A percentile compares a stretch with the other conserved stretches of the same genome.
Conservation (phyloP, 2,888 invertebrate genomes). For the Phalera bucephala region DNA sequence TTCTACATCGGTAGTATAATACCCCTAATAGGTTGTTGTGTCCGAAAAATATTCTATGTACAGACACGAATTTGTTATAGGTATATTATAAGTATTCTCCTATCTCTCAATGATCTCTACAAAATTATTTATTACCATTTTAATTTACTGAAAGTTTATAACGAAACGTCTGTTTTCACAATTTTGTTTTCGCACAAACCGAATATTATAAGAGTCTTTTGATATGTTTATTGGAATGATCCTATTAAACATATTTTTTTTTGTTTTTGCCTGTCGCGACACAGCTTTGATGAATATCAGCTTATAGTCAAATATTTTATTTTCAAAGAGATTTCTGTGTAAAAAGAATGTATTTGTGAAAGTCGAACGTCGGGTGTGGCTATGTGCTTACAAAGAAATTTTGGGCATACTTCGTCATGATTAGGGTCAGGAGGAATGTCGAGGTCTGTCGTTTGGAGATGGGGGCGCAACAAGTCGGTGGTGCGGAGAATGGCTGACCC, state of each 20-base stretch:
- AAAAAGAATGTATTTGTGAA: constrained; percentile 2
- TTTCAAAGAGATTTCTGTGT: background rate
- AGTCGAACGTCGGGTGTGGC: background rate
- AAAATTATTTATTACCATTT: too few relatives aligned
- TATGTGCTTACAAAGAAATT: background rate
- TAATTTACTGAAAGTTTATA: too few relatives aligned
- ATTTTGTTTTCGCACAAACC: too few relatives aligned
- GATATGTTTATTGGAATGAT: background rate
- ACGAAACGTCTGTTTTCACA: too few relatives aligned
- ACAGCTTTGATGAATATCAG: background rate
- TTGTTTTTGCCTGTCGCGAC: background rate
- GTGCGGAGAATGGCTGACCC: background rate
- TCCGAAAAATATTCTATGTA: too few relatives aligned
- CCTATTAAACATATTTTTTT: background rate
- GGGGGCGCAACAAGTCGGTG: background rate
- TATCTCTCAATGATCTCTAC: too few relatives aligned
- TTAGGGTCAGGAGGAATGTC: background rate
- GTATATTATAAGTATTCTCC: too few relatives aligned
- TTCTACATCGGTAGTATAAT: too few relatives aligned
- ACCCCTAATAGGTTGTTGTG: too few relatives aligned
- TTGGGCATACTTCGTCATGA: background rate
- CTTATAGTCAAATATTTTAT: constrained; percentile 1
- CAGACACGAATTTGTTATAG: too few relatives aligned
- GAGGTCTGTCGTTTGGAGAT: background rate
- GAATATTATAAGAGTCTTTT: background rate